These are phyloP conservation scores for Trididemnum nubilum DNA, from an alignment of 23 tunicate species.

Conservation along the genomic window DNA sequence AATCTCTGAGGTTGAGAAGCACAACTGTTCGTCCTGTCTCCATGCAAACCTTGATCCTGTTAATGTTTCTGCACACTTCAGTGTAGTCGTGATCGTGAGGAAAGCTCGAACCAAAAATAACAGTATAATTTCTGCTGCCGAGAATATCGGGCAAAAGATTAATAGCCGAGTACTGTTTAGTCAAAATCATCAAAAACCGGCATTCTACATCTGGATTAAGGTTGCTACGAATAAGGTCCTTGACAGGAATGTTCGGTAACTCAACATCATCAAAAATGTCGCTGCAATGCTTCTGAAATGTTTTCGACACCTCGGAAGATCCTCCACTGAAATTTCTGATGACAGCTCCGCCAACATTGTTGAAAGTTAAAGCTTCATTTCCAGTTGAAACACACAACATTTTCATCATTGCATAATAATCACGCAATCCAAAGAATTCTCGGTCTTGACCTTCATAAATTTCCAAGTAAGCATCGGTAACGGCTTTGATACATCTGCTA, in stretches of 20 bases:
- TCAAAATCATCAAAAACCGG: conserved; percentile 71
- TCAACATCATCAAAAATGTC: not conserved
- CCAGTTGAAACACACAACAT: conserved; percentile 51
- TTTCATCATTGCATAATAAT: conserved; percentile 71
- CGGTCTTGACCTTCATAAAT: conserved; percentile 47
- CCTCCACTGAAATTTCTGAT: conserved; percentile 74
- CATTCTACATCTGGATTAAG: conserved; percentile 51
- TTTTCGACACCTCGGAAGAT: not conserved
- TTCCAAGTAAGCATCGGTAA: conserved; percentile 61
- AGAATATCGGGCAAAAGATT: conserved; percentile 45
- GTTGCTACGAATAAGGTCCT: conserved; percentile 50
- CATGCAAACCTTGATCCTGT: conserved; percentile 81
- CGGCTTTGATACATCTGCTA: conserved; percentile 13
- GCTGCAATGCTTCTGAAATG: conserved; percentile 23
- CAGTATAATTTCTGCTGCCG: conserved; percentile 35
- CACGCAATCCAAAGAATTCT: conserved; percentile 85
- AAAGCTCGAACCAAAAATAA: conserved; percentile 86
- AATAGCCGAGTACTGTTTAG: conserved; percentile 74
- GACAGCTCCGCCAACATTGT: conserved; percentile 27
- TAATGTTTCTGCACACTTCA: conserved; percentile 77
- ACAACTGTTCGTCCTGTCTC: conserved; percentile 80
- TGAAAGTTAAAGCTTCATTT: conserved; percentile 18
- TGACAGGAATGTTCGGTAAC: not conserved
- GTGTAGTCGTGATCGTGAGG: conserved; percentile 80
- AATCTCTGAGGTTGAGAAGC: conserved; percentile 34